A percentile compares a stretch with the other conserved stretches of the same genome.
These are phyloP conservation scores for Brachyhypopomus occidentalis DNA, from an alignment of 2,113 vertebrate genomes.

Conservation along the genomic window DNA sequence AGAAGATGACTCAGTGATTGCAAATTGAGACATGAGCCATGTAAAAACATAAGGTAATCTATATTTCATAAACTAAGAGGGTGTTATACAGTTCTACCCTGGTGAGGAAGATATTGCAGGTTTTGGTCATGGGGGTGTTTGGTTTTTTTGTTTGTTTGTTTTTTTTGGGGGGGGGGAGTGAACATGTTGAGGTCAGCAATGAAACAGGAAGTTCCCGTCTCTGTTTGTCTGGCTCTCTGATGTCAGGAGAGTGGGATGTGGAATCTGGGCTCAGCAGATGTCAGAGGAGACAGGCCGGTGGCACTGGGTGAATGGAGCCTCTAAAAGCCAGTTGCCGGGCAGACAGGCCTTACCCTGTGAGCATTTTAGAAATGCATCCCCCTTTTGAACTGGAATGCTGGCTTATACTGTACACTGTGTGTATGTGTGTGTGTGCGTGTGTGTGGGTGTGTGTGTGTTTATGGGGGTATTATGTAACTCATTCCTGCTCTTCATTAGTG, in stretches of 20 bases:
- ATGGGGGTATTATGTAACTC: constrained; percentile 18
- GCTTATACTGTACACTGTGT: constrained; percentile 29
- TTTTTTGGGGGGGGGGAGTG: neutral
- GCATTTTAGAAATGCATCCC: constrained; percentile 65
- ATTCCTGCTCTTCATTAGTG: constrained; percentile 23
- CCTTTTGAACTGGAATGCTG: constrained; percentile 46
- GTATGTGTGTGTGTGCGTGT: constrained; percentile 23
- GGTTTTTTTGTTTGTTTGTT: neutral
- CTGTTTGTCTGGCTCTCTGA: constrained; percentile 46
- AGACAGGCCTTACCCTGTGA: constrained; percentile 61
- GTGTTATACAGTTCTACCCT: neutral
- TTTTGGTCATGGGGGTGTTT: neutral
- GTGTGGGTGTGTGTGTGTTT: constrained; percentile 26
- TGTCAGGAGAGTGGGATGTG: constrained; percentile 43
- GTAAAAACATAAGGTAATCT: neutral
- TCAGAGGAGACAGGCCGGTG: constrained; percentile 15
- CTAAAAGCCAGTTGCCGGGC: constrained; percentile 65
- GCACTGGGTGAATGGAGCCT: constrained; percentile 39
- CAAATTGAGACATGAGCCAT: neutral
- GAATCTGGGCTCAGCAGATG: constrained; percentile 22
- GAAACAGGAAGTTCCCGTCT: constrained; percentile 19
- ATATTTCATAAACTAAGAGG: constrained; percentile 1
- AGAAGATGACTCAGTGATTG: too few relatives aligned
- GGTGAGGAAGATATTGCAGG: neutral
- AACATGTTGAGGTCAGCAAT: constrained; percentile 12